Evolutionary conservation across 2,888 invertebrate genomes (phyloP), one percentile per base, ranked within the genome.

Genomic region (Drosophila mayaguana): DNA sequence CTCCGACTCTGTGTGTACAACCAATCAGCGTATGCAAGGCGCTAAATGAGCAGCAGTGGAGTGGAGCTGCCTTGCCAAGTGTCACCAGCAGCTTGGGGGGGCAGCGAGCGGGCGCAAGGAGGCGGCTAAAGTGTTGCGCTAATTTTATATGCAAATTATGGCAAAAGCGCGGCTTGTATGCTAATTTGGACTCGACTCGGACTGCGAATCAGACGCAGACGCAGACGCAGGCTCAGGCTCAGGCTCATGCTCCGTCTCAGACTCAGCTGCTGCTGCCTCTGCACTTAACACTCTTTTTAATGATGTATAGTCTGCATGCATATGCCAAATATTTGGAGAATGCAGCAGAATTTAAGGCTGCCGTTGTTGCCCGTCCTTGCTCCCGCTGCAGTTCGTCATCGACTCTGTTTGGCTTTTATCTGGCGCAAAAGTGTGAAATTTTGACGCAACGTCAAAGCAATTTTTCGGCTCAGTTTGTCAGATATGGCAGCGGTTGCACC

Each of bases 61-160:
- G n/a, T 12, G 40, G 61, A 69, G 60, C 54, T 63, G 36, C 32
- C 64, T 59, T 36, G 16, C 54, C 73, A 63, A 63, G 73, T 73
- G 73, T 68, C 67, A 50, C 74, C 67, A 62, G 18, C 62, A 46
- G 51, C 25, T 20, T 11, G 18, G 18, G 12, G 42, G 20, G 20
- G 34, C 28, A 28, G 28, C 28, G 28, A 8, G 55, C 38, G 25
- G 28, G 28, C 22, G 53, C 28, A 12, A 20, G 43, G 22, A n/a
- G 50, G 67, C 72, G 69, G 61, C 64, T 70, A 77, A 83, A 81
- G 80, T 87, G 86, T 87, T 87, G 83, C 77, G 86, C 86, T 87
- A 87, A 87, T 87, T 87, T 87, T 87, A 88, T 88, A 87, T 87
- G 86, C 86, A 87, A 87, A 87, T 87, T 83, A 86, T 88, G 86